Evolutionary conservation across 2,888 invertebrate species (phyloP), one percentile per base, ranked within the genome.

Genomic region (Drosophila dives): DNA sequence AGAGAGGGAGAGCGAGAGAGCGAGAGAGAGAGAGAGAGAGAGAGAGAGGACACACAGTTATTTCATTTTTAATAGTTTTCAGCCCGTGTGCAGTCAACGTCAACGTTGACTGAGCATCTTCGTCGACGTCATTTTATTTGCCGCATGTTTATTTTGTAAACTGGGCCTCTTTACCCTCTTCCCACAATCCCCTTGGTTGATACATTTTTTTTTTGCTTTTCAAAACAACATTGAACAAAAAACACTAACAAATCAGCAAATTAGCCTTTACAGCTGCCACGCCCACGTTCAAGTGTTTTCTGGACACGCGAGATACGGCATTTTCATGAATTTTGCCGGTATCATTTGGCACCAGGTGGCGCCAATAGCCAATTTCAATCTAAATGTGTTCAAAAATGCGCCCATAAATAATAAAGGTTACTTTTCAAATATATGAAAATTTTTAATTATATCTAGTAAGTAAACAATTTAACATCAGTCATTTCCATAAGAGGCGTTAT

Each of bases 61-160:
- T 86, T 86, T 84, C 75, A 89, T 79, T 89, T 86, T 89, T 86
- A 86, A 86, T 89, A 86, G 86, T 86, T 85, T 89, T 66, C 83
- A 84, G 84, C 64, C 83, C 62, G 66, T 69, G 73, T 58, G 58
- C 49, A 32, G 63, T 54, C 54, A 17, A 45, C 85, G 74, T 76
- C 81, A 12, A 20, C 42, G 20, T 20, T 11, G 42, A 42, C 42
- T 42, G 6, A 42, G 42, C 42, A 42, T 40, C 40, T 8, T 3
- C 38, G 17, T 64, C 76, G 68, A 48, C 86, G 76, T 75, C 81
- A 79, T 86, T 86, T 86, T 86, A 89, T 89, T 86, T 86, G 77
- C 89, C 72, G 79, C 75, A 70, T 86, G 86, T 85, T 89, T 89
- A 84, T 79, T 86, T 86, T 79, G 74, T 72, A 86, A 85, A 86